phyloP scores from a whole-genome alignment of 2,113 vertebrate species.

The Eclectus roratus region DNA sequence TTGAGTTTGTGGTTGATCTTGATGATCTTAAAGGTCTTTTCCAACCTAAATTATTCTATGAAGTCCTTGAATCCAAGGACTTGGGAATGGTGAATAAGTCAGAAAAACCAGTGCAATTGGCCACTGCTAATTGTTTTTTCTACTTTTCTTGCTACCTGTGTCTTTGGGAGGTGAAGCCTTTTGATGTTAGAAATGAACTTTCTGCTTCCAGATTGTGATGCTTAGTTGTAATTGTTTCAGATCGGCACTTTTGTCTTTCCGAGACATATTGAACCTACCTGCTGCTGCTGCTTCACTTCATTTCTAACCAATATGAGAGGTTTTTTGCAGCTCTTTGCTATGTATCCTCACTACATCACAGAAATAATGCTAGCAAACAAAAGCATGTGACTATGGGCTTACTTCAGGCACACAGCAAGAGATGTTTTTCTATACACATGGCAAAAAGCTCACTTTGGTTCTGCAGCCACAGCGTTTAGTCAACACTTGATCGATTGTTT shows the following conservation, averaged over 20 bases:
- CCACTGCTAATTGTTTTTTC: not conserved
- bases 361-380: not conserved
- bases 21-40: not conserved
- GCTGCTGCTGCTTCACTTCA: not conserved
- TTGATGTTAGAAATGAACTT: not conserved
- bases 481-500: not conserved
- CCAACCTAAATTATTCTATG: not conserved
- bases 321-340: not conserved
- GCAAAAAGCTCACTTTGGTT: not conserved
- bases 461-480: not conserved
- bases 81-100: not conserved
- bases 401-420: not conserved
- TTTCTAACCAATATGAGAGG: not conserved
- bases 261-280: not conserved
- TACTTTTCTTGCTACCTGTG: not conserved
- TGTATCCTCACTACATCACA: not conserved
- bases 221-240: not conserved
- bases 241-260: not conserved
- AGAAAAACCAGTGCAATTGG: not conserved
- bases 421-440: not conserved
- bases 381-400: not conserved
- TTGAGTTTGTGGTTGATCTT: not conserved
- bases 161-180: not conserved
- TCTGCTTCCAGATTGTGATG: not conserved
- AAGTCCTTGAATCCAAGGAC: not conserved